These are phyloP conservation scores for Tenthredo mesomela DNA, from an alignment of 2,888 invertebrate genomes.

Conservation along the genomic window DNA sequence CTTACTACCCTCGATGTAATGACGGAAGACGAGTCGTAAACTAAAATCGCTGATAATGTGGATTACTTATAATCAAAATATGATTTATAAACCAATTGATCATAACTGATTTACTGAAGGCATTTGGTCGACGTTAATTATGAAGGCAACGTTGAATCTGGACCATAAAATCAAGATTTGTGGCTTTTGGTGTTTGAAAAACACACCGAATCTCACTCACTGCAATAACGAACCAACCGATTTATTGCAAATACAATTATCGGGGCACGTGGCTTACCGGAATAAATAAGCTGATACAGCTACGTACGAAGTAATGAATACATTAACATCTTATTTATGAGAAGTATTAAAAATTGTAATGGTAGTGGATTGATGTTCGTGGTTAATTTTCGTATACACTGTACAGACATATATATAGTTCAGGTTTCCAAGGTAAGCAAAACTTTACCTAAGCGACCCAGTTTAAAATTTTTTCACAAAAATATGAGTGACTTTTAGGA, in stretches of 20 bases:
- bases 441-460: background rate
- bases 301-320: background rate
- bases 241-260: background rate
- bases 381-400: background rate
- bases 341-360: background rate
- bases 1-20: background rate
- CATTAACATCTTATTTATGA: background rate
- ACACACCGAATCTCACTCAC: background rate
- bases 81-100: slow-evolving; percentile 11
- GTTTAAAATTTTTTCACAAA: background rate
- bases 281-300: background rate
- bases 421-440: background rate
- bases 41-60: background rate
- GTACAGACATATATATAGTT: background rate
- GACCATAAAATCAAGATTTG: slow-evolving; percentile 14
- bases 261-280: background rate
- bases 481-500: background rate
- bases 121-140: slow-evolving; percentile 18
- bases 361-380: background rate
- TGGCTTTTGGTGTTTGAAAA: background rate
- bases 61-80: slow-evolving; percentile 28
- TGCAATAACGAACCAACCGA: background rate
- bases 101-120: background rate
- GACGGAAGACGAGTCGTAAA: slow-evolving; percentile 1
- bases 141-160: background rate